phyloP scores from a whole-genome alignment of 2,113 vertebrate species.

The Boleophthalmus pectinirostris region DNA sequence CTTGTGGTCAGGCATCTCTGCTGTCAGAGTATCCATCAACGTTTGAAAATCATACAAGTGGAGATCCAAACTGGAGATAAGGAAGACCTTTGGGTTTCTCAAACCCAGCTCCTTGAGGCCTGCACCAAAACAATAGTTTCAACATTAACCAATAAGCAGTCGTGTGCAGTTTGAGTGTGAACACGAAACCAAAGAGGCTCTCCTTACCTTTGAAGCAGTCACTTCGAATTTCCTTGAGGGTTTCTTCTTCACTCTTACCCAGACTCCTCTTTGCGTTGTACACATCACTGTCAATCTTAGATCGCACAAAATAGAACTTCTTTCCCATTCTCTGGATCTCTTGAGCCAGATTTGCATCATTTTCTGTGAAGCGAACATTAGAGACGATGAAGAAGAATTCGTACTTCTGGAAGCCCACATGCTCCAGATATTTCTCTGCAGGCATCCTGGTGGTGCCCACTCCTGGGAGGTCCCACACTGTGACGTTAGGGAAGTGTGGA shows the following conservation, averaged over 20 bases:
- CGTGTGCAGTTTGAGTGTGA: too few species aligned
- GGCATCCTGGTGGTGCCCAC: not conserved
- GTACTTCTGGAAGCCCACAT: not conserved
- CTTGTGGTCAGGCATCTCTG: not conserved
- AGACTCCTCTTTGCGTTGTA: not conserved
- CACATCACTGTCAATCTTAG: not conserved
- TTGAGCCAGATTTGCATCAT: not conserved
- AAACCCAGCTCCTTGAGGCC: too few species aligned
- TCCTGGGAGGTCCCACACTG: too few species aligned
- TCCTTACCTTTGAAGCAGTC: too few species aligned
- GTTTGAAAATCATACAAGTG: not conserved
- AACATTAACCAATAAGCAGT: too few species aligned
- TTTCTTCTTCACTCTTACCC: too few species aligned
- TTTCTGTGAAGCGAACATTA: not conserved
- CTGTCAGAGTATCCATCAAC: too few species aligned
- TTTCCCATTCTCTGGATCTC: not conserved
- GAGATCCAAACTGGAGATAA: not conserved
- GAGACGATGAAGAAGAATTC: conserved; percentile 3
- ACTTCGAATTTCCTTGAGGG: too few species aligned
- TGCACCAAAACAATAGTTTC: too few species aligned
- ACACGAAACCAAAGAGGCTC: too few species aligned
- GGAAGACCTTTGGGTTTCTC: too few species aligned
- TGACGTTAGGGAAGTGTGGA: too few species aligned
- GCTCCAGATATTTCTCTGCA: not conserved
- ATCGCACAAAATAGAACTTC: not conserved